A percentile compares a stretch with the other conserved stretches of the same genome.
phyloP scores from a whole-genome alignment of 2,888 invertebrate species.

The Melangyna quadrimaculata region DNA sequence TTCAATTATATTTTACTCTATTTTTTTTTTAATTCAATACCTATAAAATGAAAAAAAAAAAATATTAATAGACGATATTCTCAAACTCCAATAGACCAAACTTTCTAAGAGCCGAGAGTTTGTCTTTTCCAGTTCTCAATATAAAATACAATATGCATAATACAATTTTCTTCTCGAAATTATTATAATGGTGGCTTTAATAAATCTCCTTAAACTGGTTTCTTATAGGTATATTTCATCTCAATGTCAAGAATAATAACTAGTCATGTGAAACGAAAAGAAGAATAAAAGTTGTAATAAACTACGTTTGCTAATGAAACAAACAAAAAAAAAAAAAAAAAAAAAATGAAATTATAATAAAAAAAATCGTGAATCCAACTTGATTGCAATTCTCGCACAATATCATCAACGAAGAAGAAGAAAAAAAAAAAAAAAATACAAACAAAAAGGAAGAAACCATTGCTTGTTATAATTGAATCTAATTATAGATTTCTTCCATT shows the following conservation, averaged over 20 bases:
- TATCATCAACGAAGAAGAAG: background rate
- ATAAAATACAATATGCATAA: too few species aligned
- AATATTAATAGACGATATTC: too few species aligned
- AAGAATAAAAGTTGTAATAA: slow-evolving; percentile 14
- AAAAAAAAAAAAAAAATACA: background rate
- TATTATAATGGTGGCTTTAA: background rate
- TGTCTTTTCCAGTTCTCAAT: background rate
- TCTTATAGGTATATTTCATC: background rate
- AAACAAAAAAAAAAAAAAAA: background rate
- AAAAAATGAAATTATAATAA: too few species aligned
- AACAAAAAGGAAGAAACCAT: slow-evolving; percentile 37
- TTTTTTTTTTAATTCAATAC: too few species aligned
- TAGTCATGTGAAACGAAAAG: slow-evolving; percentile 51
- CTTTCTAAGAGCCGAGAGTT: too few species aligned
- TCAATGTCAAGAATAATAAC: slow-evolving; percentile 55
- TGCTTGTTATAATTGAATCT: slow-evolving; percentile 60
- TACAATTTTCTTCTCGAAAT: background rate
- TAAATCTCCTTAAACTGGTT: slow-evolving; percentile 41
- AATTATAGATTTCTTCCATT: slow-evolving; percentile 55
- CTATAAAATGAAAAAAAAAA: too few species aligned
- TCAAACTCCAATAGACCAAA: too few species aligned
- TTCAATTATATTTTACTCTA: too few species aligned
- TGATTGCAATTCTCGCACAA: slow-evolving; percentile 45
- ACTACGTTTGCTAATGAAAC: background rate
- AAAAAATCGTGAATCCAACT: slow-evolving; percentile 4